Evolutionary conservation across 2,113 vertebrate genomes (phyloP).

Genomic region (Geococcyx californianus): DNA sequence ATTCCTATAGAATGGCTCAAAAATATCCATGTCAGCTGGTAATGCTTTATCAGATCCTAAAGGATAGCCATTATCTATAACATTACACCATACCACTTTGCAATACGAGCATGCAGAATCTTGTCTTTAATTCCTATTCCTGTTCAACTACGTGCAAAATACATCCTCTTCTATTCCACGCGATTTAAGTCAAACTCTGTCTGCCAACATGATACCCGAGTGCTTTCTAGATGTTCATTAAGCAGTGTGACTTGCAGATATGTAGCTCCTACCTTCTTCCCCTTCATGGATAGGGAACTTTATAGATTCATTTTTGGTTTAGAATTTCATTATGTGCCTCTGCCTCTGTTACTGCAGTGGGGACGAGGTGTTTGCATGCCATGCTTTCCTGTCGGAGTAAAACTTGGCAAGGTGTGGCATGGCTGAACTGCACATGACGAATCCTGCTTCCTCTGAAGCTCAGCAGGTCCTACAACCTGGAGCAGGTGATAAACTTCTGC

Average conservation of each 20-base stretch:
- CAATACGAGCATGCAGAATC: neutral
- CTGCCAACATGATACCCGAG: neutral
- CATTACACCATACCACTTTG: rapidly evolving
- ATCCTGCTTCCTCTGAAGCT: neutral
- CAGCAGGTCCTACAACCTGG: rapidly evolving
- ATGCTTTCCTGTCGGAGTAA: too few relatives aligned
- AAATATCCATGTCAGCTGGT: neutral
- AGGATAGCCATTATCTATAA: neutral
- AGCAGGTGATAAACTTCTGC: neutral
- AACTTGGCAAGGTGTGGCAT: rapidly evolving
- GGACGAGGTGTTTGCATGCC: rapidly evolving
- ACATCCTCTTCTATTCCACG: neutral
- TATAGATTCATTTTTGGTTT: neutral
- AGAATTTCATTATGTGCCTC: neutral
- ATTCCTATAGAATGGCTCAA: neutral
- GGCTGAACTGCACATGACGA: too few relatives aligned
- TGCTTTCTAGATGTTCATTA: neutral
- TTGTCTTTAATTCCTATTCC: neutral
- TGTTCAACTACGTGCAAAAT: neutral
- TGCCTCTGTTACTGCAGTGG: too few relatives aligned
- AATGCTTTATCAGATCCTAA: neutral
- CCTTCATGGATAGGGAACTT: neutral
- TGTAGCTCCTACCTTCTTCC: neutral
- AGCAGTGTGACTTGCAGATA: neutral
- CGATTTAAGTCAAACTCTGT: neutral